phyloP scores from a whole-genome alignment of 2,113 vertebrate genomes.

The Scopus umbretta region DNA sequence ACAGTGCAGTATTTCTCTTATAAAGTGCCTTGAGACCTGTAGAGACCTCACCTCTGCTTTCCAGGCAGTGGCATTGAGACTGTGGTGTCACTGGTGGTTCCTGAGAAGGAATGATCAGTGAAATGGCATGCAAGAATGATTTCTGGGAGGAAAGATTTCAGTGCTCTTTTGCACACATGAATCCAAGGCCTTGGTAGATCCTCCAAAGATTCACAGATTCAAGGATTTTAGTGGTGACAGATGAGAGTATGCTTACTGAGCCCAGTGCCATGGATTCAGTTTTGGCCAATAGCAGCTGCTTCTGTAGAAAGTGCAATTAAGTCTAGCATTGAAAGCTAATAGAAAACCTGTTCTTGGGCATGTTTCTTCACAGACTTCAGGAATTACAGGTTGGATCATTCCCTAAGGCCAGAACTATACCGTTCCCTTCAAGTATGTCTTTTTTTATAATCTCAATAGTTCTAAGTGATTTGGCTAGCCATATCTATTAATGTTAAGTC shows the following conservation, averaged over 20 bases:
- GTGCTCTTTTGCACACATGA: neutral
- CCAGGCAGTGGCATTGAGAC: neutral
- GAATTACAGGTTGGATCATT: neutral
- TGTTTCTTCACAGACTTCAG: neutral
- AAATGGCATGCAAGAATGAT: neutral
- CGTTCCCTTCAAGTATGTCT: neutral
- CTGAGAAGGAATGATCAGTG: neutral
- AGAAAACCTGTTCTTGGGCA: neutral
- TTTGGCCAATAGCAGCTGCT: neutral
- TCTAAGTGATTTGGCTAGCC: neutral
- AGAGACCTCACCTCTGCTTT: neutral
- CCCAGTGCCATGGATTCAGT: neutral
- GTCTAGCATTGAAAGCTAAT: neutral
- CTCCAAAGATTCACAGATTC: neutral
- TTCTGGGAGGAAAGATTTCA: neutral
- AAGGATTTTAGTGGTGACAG: neutral
- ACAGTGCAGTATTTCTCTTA: neutral
- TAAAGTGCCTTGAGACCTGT: neutral
- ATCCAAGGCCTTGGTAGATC: neutral
- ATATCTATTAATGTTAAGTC: neutral
- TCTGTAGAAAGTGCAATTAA: neutral
- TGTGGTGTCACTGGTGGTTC: neutral
- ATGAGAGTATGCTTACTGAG: neutral
- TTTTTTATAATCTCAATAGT: neutral
- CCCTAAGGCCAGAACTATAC: neutral